These are phyloP conservation scores for Pyrocoelia pectoralis DNA, from an alignment of 2,888 invertebrate genomes.

Conservation along the genomic window DNA sequence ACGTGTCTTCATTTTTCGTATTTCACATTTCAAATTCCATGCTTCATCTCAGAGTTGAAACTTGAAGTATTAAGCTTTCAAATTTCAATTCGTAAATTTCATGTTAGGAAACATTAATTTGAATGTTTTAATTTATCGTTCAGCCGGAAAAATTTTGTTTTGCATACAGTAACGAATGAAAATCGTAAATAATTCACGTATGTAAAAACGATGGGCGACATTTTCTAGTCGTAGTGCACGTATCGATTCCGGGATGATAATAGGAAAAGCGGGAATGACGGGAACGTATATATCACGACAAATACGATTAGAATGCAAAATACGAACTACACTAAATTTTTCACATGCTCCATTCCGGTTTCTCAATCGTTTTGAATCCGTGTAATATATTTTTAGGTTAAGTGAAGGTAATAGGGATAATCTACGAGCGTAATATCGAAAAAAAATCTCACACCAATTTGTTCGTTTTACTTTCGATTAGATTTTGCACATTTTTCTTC, in stretches of 20 bases:
- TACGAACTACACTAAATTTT: constrained; percentile 31
- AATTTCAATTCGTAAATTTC: too few species aligned
- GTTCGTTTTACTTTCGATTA: constrained; percentile 2
- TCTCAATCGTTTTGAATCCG: constrained; percentile 23
- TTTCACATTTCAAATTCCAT: too few species aligned
- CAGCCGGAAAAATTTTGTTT: too few species aligned
- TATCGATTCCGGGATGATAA: background rate
- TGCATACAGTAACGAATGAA: background rate
- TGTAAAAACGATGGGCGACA: background rate
- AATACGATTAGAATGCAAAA: constrained; percentile 31
- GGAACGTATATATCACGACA: constrained; percentile 20
- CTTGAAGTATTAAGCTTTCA: too few species aligned
- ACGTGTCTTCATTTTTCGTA: too few species aligned
- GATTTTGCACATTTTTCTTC: constrained; percentile 17
- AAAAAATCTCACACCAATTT: constrained; percentile 5
- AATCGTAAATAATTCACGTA: constrained; percentile 1
- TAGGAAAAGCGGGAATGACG: constrained; percentile 14
- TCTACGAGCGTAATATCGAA: constrained; percentile 6
- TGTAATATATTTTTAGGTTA: constrained; percentile 19
- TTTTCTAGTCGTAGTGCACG: background rate
- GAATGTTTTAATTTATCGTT: too few species aligned
- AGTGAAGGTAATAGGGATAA: constrained; percentile 5
- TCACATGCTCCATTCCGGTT: constrained; percentile 16
- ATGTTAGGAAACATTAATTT: too few species aligned
- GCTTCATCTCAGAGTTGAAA: too few species aligned